Percentiles rank a stretch among this genome's conserved stretches.
These are phyloP conservation scores for Eupithecia subfuscata DNA, from an alignment of 2,888 invertebrate genomes.

Conservation along the genomic window DNA sequence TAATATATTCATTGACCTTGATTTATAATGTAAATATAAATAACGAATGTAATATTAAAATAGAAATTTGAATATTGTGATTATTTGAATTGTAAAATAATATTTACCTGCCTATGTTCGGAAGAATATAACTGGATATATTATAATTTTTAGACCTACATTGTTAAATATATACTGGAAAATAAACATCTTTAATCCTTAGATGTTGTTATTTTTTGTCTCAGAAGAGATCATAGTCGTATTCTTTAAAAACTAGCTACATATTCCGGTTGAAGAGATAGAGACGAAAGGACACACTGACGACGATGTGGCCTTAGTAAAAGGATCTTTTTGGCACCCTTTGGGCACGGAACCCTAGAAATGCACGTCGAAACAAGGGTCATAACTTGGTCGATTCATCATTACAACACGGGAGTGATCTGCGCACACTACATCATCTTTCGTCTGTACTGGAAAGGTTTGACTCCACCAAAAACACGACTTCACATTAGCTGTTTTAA, in stretches of 20 bases:
- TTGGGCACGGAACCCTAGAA: constrained; percentile 32
- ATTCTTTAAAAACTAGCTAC: neutral
- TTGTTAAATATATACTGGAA: too few species aligned
- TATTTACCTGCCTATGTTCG: too few species aligned
- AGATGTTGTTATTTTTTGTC: neutral
- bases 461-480: neutral
- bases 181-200: neutral
- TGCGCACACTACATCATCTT: constrained; percentile 70
- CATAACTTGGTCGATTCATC: constrained; percentile 67
- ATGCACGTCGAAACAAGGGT: constrained; percentile 58
- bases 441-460: neutral
- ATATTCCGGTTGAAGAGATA: neutral
- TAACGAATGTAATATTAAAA: too few species aligned
- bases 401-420: constrained; percentile 65
- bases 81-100: too few species aligned
- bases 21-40: too few species aligned
- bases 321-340: neutral
- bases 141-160: too few species aligned
- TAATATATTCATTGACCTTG: too few species aligned
- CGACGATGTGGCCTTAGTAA: neutral
- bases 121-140: too few species aligned
- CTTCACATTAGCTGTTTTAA: neutral
- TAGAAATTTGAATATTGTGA: too few species aligned
- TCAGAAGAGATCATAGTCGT: neutral
- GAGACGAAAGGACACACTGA: neutral